Evolutionary conservation across 2,888 invertebrate genomes (phyloP).

Genomic region (Caenorhabditis virilis): DNA sequence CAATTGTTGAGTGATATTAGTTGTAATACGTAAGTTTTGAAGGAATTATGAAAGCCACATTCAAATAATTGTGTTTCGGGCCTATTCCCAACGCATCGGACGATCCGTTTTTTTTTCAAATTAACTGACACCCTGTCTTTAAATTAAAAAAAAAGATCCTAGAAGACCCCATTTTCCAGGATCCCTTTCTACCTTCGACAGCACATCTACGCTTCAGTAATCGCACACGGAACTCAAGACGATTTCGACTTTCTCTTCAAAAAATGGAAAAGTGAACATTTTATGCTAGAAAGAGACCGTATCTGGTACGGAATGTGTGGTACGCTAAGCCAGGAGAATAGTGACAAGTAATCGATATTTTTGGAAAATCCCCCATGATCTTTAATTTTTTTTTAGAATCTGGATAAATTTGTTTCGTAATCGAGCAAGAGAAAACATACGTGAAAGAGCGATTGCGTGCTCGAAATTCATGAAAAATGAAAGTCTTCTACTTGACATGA

Average conservation of each 20-base stretch:
- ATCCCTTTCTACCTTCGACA: slow-evolving; percentile 38
- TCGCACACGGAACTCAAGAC: slow-evolving; percentile 40
- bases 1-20: slow-evolving; percentile 31
- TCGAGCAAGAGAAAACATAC: slow-evolving; percentile 15
- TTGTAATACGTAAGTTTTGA: slow-evolving; percentile 45
- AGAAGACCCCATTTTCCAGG: slow-evolving; percentile 47
- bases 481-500: slow-evolving; percentile 11
- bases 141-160: slow-evolving; percentile 1
- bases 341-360: slow-evolving; percentile 7
- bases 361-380: too few relatives aligned
- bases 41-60: too few relatives aligned
- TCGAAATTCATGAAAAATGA: slow-evolving; percentile 10
- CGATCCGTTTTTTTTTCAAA: too few relatives aligned
- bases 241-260: slow-evolving; percentile 49
- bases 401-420: slow-evolving; percentile 18
- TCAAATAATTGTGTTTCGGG: too few relatives aligned
- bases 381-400: slow-evolving; percentile 16
- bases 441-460: slow-evolving; percentile 4
- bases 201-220: slow-evolving; percentile 42
- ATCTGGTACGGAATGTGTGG: slow-evolving; percentile 35
- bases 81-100: too few relatives aligned
- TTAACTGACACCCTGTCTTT: too few relatives aligned
- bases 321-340: slow-evolving; percentile 12
- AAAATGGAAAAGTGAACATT: slow-evolving; percentile 43
- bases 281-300: slow-evolving; percentile 38